A percentile compares a stretch with the other conserved stretches of the same genome.
Evolutionary conservation across 2,888 invertebrate genomes (phyloP).

Genomic region (Andrena chrysosceles): DNA sequence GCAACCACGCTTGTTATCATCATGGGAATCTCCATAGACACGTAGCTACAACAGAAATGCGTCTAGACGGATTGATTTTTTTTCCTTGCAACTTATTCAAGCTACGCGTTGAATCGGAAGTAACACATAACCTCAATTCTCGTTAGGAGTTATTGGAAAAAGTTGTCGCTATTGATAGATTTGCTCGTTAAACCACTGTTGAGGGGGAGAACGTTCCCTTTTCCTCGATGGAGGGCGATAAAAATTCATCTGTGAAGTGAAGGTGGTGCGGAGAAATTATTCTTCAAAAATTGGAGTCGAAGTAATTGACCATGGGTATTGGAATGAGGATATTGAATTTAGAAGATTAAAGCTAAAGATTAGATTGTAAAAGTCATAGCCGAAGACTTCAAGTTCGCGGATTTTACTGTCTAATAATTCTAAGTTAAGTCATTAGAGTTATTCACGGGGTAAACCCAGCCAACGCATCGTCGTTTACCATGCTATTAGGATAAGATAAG

Average conservation of each 20-base stretch:
- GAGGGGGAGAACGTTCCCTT: background rate
- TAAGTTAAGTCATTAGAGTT: constrained; percentile 30
- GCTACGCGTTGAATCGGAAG: background rate
- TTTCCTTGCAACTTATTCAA: constrained; percentile 6
- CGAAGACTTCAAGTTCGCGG: background rate
- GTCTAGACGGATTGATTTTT: constrained; percentile 73
- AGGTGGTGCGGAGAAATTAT: background rate
- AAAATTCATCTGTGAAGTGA: background rate
- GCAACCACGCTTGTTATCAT: constrained; percentile 51
- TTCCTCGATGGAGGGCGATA: background rate
- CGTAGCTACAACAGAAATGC: constrained; percentile 35
- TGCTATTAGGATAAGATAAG: constrained; percentile 55
- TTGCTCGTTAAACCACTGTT: background rate
- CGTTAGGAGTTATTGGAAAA: background rate
- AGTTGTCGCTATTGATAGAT: background rate
- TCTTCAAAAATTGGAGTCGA: background rate
- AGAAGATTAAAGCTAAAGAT: background rate
- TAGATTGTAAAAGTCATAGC: background rate
- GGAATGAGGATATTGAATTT: background rate
- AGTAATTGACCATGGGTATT: background rate
- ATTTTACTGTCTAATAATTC: constrained; percentile 1
- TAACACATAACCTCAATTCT: constrained; percentile 1
- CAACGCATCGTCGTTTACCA: constrained; percentile 26
- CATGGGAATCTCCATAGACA: constrained; percentile 69
- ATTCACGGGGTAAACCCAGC: constrained; percentile 40